Conservation (phyloP, 2,888 invertebrate species). For the Aspidiotus destructor region DNA sequence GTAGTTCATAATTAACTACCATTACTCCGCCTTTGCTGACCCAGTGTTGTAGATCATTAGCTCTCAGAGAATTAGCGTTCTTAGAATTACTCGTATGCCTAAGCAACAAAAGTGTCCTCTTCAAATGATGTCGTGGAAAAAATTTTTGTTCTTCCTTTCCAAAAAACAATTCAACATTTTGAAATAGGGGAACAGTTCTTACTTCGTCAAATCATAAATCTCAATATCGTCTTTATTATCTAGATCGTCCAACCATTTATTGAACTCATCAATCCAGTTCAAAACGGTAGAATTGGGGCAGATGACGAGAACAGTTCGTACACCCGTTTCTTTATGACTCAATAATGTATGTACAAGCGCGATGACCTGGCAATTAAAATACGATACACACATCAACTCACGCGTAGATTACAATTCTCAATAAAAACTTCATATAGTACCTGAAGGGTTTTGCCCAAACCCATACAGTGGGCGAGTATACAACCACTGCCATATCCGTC, state of each 20-base stretch:
- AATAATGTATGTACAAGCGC: slow-evolving; percentile 77
- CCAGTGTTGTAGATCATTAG: slow-evolving; percentile 17
- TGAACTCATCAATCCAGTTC: slow-evolving; percentile 92
- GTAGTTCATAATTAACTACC: slow-evolving; percentile 64
- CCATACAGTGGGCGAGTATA: slow-evolving; percentile 94
- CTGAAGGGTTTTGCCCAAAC: slow-evolving; percentile 85
- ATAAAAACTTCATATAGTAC: slow-evolving; percentile 42
- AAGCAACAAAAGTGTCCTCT: not conserved
- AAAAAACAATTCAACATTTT: too few species aligned
- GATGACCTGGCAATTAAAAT: slow-evolving; percentile 58
- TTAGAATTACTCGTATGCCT: not conserved
- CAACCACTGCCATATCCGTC: slow-evolving; percentile 59
- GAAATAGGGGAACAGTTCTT: not conserved
- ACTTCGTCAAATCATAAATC: slow-evolving; percentile 62
- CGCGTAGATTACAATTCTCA: not conserved
- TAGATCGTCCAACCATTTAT: slow-evolving; percentile 70
- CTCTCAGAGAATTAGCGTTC: not conserved
- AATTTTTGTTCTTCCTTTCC: too few species aligned
- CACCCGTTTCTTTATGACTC: slow-evolving; percentile 47
- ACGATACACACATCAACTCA: not conserved
- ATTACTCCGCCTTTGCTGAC: slow-evolving; percentile 51
- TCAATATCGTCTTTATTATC: slow-evolving; percentile 56
- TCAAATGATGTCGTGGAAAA: too few species aligned
- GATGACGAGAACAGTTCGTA: slow-evolving; percentile 75
- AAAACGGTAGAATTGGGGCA: slow-evolving; percentile 89